Base-by-base conservation (phyloP, 2,888 invertebrate genomes). In the Sepiola atlantica region DNA sequence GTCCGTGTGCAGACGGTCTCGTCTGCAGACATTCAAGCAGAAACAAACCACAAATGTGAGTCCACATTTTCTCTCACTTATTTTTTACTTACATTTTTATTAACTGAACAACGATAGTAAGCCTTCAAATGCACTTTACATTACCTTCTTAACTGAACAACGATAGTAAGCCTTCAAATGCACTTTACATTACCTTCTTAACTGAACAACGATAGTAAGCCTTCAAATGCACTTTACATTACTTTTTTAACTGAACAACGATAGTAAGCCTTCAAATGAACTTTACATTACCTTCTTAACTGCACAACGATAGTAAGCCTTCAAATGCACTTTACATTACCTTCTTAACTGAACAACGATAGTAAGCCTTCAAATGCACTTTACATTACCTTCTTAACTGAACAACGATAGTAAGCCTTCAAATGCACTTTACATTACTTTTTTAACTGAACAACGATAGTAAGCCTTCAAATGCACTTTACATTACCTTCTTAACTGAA, bases 1-100 rank as follows among this genome's bases (percentile, higher is more conserved):
- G 97, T 94, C 97, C 97, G 20, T 97, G 97, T 94, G 95, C 95
- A 45, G 94, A 92, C 18, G 96, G 96, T n/a, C 95, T 97, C 16
- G 94, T 95, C 24, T 97, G 97, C 94, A 90, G 91, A 92, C 54
- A 94, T 92, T 91, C 94, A 1, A 35, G 35, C 32, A 90, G 32
- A 90, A 94, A 28, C 45, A 94, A 45, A 32, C 28, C 94, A 10
- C 35, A 35, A 94, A 90, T n/a, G 94, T 94, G 28, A 55, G 18
- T 24, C 16, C 18, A 45, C 28, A 92, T 0, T 24, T 24, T 45
- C 8, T 24, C 35, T 12, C 28, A 18, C 18, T 35, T 24, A 24
- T 14, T 2, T 45, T 92, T 21, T 92, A n/a, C 0, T 14, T 3
- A 28, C 3, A 2, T 77, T 77, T 24, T 77, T 3, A 24, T n/a